These are phyloP conservation scores for Nilaparvata lugens DNA, from an alignment of 1,140 invertebrate genomes.

Conservation along the genomic window DNA sequence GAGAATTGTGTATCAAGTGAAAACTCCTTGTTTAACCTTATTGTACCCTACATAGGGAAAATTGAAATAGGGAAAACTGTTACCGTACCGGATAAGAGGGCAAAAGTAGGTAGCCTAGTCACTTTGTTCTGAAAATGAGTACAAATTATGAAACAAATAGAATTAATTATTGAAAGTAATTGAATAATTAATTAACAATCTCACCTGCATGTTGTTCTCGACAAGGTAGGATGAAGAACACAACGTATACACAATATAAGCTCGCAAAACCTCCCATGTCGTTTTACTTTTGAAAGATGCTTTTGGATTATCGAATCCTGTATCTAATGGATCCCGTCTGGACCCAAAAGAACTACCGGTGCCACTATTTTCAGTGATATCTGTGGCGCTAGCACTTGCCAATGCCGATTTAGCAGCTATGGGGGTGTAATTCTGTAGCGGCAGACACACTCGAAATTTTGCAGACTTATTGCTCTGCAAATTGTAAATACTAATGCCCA, in stretches of 20 bases:
- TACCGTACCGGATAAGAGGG: too few relatives aligned
- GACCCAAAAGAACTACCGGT: conserved; percentile 15
- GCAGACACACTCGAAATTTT: conserved; percentile 10
- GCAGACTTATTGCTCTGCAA: conserved; percentile 11
- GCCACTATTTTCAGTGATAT: conserved; percentile 4
- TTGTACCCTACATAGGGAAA: too few relatives aligned
- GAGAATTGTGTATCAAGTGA: too few relatives aligned
- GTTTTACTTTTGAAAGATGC: conserved; percentile 91
- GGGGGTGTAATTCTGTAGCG: conserved; percentile 25
- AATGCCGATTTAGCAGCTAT: conserved; percentile 27
- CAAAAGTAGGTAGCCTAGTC: too few relatives aligned
- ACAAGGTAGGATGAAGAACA: conserved; percentile 86
- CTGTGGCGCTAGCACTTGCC: conserved; percentile 17
- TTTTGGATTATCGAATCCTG: conserved; percentile 71
- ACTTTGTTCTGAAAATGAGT: too few relatives aligned
- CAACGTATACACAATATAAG: conserved; percentile 86
- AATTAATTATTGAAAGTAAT: too few relatives aligned
- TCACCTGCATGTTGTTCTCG: conserved; percentile 90
- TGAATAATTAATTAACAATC: conserved; percentile 23
- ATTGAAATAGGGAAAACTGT: too few relatives aligned
- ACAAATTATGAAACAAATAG: too few relatives aligned
- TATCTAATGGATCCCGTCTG: conserved; percentile 65
- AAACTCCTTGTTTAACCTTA: too few relatives aligned
- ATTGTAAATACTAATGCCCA: conserved; percentile 21
- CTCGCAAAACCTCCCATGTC: conserved; percentile 83